phyloP scores from a whole-genome alignment of 2,888 invertebrate genomes.

The Hartigia nigra region DNA sequence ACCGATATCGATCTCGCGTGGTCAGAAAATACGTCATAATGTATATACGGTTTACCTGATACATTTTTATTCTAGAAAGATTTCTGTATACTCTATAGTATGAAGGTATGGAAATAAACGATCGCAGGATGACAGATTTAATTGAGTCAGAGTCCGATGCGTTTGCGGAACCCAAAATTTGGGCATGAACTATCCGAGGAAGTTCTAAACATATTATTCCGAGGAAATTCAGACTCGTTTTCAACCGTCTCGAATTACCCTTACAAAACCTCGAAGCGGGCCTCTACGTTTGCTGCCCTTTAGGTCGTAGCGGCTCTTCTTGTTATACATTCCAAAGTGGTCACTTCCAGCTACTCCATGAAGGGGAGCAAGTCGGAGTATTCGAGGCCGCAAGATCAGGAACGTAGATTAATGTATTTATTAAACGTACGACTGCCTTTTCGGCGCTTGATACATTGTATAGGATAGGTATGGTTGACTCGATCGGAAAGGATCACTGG shows the following conservation, averaged over 20 bases:
- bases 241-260: not conserved
- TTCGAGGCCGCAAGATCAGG: constrained; percentile 27
- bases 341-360: constrained; percentile 6
- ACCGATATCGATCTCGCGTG: too few relatives aligned
- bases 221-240: not conserved
- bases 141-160: too few relatives aligned
- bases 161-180: too few relatives aligned
- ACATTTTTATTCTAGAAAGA: not conserved
- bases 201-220: too few relatives aligned
- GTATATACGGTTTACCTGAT: not conserved
- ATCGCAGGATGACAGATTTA: not conserved
- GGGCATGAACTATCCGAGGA: not conserved
- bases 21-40: too few relatives aligned
- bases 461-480: not conserved
- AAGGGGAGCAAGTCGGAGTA: not conserved
- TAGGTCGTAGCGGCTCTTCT: constrained; percentile 4
- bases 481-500: not conserved
- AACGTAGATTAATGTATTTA: constrained; percentile 44
- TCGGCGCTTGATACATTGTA: constrained; percentile 7
- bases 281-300: not conserved
- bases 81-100: not conserved
- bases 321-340: constrained; percentile 9
- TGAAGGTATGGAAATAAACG: not conserved
- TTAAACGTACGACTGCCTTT: constrained; percentile 32
- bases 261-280: not conserved